Evolutionary conservation across 2,113 vertebrate genomes (phyloP), one percentile per base, ranked within the genome.

Genomic region (Chamaea fasciata): DNA sequence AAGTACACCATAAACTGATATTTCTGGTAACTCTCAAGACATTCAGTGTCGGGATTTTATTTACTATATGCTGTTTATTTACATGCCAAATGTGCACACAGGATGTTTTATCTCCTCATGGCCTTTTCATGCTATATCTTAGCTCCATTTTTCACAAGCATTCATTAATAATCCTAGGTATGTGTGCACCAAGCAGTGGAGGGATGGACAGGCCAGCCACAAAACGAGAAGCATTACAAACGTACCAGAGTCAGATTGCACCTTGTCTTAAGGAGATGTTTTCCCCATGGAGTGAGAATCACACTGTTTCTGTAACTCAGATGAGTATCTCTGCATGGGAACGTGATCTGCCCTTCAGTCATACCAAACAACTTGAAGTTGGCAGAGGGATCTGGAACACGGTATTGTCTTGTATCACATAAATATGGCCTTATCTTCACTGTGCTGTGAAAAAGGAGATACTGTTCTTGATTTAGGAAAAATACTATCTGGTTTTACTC

Each of bases 11-110:
- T 18, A 49, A 88, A 69, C 2, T 35, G 4, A 31, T 62, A 81
- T 59, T 87, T 16, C 47, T 57, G 65, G 52, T 49, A 77, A 63
- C 23, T 37, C 24, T 73, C 28, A 56, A 12, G 49, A 27, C 22
- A 28, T 3, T 60, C 28, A 41, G 20, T 0, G 0, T 2, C 64
- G 47, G 33, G 35, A n/a, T 35, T 68, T 76, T 37, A 47, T 82
- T 85, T 82, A 55, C 42, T 26, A 6, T 15, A 26, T 31, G 24
- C 15, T 23, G 0, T 78, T 83, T 77, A 81, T 60, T 60, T 60
- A 37, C n/a, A 85, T 81, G 41, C 26, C 21, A 23, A 50, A 46
- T 21, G 30, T 20, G 19, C 56, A 56, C 28, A 35, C 3, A 15
- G 10, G 31, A 37, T 31, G 8, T 12, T 83, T 76, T 49, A 50